Conservation (phyloP, 1,140 invertebrate genomes). For the Mactra quadrangularis region DNA sequence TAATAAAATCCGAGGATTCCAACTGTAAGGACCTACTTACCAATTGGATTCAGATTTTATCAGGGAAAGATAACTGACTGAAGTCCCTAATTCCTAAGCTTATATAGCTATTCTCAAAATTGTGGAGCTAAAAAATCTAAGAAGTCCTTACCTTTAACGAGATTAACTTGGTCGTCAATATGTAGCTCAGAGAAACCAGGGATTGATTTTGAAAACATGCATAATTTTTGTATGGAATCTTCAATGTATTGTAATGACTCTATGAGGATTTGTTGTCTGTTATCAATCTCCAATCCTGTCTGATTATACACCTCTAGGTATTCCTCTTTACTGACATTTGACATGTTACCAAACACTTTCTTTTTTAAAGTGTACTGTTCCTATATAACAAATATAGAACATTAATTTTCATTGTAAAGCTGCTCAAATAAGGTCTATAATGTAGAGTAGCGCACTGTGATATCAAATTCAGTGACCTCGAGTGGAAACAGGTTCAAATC, state of each 20-base stretch:
- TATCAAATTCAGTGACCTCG: background rate
- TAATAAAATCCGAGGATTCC: too few species aligned
- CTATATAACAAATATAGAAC: conserved; percentile 45
- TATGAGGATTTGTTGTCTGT: conserved; percentile 65
- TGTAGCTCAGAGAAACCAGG: conserved; percentile 70
- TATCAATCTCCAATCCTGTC: conserved; percentile 75
- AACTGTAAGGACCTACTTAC: too few species aligned
- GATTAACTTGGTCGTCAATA: conserved; percentile 69
- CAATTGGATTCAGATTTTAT: too few species aligned
- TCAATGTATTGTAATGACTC: conserved; percentile 64
- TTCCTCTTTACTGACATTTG: conserved; percentile 69
- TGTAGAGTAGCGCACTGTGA: background rate
- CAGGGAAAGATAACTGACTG: too few species aligned
- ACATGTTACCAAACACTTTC: conserved; percentile 69
- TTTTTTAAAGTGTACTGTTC: conserved; percentile 63
- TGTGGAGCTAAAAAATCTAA: too few species aligned
- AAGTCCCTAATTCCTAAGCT: too few species aligned
- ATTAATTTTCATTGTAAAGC: too few species aligned
- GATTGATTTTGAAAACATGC: conserved; percentile 69
- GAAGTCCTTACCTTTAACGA: conserved; percentile 73
- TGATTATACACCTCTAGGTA: conserved; percentile 69
- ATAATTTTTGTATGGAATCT: conserved; percentile 61
- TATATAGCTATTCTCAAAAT: too few species aligned
- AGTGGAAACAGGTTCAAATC: background rate
- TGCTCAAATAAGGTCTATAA: background rate